Base-by-base conservation (phyloP, 2,797 vertebrate species). In the Acanthornis magna region DNA sequence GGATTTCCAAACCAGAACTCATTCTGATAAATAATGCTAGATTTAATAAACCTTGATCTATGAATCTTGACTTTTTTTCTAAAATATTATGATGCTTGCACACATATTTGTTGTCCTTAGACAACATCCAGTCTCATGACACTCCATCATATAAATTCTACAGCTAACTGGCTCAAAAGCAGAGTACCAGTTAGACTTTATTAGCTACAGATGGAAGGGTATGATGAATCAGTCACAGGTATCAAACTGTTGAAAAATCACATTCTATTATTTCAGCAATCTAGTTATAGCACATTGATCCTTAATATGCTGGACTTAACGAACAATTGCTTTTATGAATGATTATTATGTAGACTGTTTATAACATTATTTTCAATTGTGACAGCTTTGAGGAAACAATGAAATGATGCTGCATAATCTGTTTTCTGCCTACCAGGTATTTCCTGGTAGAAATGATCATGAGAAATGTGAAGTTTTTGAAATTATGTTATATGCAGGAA, bases 401-500 rank as follows among this genome's bases (percentile, higher is more conserved):
- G 36, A 91, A 93, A 84, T 60, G 23, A 58, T 92, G 65, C 65
- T 74, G 22, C 42, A 85, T 62, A 75, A 89, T 54, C 71, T 92
- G 34, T 45, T 61, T 91, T 81, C 32, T 93, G 92, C 79, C 85
- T 85, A 65, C 85, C 74, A 84, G 91, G 79, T 95, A 87, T 96
- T 97, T 93, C 53, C 58, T 25, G 4, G 20, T 76, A 87, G 57
- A 68, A 95, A 77, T 51, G 63, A 92, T 95, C 48, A 76, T 86
- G 80, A 95, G 50, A 94, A 97, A 90, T 79, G 38, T 62, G 70
- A 91, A 87, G n/a, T 66, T 96, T 96, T 82, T 90, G 1, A 95
- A 97, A 96, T 90, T 17, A 93, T 70, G 54, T 93, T 94, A 94
- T 66, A 81, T 80, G 40, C 80, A 95, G 95, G 89, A 96, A 91